Evolutionary conservation across 2,888 invertebrate species (phyloP).

Genomic region (Sylvicola cinctus): DNA sequence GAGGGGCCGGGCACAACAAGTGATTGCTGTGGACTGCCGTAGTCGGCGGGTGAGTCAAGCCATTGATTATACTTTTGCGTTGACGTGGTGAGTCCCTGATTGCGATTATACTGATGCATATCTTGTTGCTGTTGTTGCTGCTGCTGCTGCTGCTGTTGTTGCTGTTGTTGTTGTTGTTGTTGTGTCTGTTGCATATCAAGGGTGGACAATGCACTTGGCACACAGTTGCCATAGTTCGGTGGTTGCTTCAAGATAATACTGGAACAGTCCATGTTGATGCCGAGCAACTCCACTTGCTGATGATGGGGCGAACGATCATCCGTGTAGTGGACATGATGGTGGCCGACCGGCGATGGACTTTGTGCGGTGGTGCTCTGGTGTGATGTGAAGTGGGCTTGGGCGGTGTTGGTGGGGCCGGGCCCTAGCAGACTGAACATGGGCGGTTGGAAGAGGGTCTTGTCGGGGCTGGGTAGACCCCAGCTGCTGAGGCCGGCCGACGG

Average conservation of each 20-base stretch:
- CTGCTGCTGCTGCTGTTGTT: conserved; percentile 14
- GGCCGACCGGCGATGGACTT: conserved; percentile 20
- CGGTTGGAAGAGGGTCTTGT: conserved; percentile 40
- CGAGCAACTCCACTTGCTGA: conserved; percentile 34
- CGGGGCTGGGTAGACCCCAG: conserved; percentile 51
- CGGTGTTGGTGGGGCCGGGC: conserved; percentile 30
- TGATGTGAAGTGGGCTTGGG: conserved; percentile 32
- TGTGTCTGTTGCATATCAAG: conserved; percentile 18
- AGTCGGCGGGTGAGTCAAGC: conserved; percentile 33
- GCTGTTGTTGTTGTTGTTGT: conserved; percentile 21
- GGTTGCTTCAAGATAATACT: conserved; percentile 37
- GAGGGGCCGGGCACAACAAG: conserved; percentile 36
- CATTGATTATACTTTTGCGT: conserved; percentile 47
- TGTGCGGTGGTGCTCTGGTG: conserved; percentile 27
- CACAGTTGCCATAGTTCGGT: conserved; percentile 37
- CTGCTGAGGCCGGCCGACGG: conserved; percentile 36
- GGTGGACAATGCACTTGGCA: conserved; percentile 14
- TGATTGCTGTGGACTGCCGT: conserved; percentile 28
- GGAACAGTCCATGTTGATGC: conserved; percentile 37
- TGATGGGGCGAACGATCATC: conserved; percentile 20
- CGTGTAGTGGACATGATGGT: conserved; percentile 21
- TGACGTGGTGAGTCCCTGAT: conserved; percentile 26
- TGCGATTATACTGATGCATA: conserved; percentile 30
- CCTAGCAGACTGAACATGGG: conserved; percentile 42
- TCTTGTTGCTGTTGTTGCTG: conserved; percentile 27